Evolutionary conservation across 2,797 vertebrate species (phyloP), one percentile per base, ranked within the genome.

Genomic region (Ibycter americanus): DNA sequence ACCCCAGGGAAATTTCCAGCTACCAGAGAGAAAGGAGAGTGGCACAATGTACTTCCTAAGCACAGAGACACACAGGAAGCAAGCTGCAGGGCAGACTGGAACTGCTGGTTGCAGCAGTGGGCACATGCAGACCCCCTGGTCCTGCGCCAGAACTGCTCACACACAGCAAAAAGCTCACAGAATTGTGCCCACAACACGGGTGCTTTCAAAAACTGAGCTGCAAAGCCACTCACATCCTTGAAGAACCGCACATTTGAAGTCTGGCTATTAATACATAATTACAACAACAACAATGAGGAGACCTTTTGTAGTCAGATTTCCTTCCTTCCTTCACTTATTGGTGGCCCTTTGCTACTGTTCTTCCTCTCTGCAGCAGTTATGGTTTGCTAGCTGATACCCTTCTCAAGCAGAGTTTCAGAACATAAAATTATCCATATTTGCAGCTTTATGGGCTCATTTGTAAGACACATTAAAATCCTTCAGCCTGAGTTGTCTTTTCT

Each of bases 1-100:
- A 92, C 93, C 95, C 73, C 61, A 49, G 94, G 92, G 89, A 85
- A 52, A 63, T 88, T 96, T 96, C 95, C 91, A 95, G 89, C 93
- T 93, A 54, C 82, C 8, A 16, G 32, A 55, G 56, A 82, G 58
- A 81, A 83, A 81, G 47, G 22, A 73, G 31, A 85, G 66, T 7
- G 3, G 70, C 34, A 65, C 66, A 72, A 17, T 16, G n/a, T 17
- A 44, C 88, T 95, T 83, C 51, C 81, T 56, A 76, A 76, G 76
- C 8, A 5, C 46, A n/a, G 55, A 52, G 38, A 32, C 59, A 36
- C 47, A 22, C 67, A 79, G 81, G 83, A 96, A 95, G 71, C 26
- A 14, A 77, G 79, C 90, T 80, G 56, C 52, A 66, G 67, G 58
- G 86, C 90, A 91, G 65, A 32, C 47, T 76, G 55, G 65, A 63